Evolutionary conservation across 2,888 invertebrate genomes (phyloP).

Genomic region (Andricus quercusramuli): DNA sequence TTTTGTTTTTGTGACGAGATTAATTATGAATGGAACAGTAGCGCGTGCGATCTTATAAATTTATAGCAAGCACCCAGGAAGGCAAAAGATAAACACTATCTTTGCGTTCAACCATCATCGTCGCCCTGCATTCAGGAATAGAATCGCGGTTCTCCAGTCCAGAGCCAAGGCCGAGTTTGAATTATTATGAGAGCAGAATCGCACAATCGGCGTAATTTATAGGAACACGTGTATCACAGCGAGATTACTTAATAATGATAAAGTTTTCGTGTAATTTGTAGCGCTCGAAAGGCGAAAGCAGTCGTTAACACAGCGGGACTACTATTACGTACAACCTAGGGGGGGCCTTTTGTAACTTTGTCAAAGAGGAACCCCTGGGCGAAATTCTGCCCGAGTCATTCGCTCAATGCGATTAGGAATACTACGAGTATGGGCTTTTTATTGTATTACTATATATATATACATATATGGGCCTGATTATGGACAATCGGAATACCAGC

Average conservation of each 20-base stretch:
- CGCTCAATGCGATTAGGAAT: slow-evolving; percentile 30
- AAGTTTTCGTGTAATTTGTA: slow-evolving; percentile 53
- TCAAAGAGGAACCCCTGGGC: slow-evolving; percentile 46
- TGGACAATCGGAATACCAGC: not conserved
- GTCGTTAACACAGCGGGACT: slow-evolving; percentile 51
- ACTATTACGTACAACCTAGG: slow-evolving; percentile 48
- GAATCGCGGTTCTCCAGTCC: not conserved
- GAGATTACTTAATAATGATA: slow-evolving; percentile 54
- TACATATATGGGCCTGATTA: not conserved
- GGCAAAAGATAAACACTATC: slow-evolving; percentile 7
- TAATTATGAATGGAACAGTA: not conserved
- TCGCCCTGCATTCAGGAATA: not conserved
- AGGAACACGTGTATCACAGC: slow-evolving; percentile 39
- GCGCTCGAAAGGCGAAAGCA: slow-evolving; percentile 52
- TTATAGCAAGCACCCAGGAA: not conserved
- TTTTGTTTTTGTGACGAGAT: not conserved
- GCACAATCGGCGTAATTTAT: slow-evolving; percentile 27
- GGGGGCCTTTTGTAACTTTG: slow-evolving; percentile 50
- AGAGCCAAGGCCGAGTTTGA: slow-evolving; percentile 3
- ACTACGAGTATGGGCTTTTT: slow-evolving; percentile 7
- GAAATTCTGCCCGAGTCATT: slow-evolving; percentile 46
- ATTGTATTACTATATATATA: not conserved
- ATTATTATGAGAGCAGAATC: slow-evolving; percentile 14
- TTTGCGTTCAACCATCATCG: not conserved
- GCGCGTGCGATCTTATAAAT: not conserved